These are phyloP conservation scores for Drymonia ruficornis DNA, from an alignment of 2,888 invertebrate genomes.

Conservation along the genomic window DNA sequence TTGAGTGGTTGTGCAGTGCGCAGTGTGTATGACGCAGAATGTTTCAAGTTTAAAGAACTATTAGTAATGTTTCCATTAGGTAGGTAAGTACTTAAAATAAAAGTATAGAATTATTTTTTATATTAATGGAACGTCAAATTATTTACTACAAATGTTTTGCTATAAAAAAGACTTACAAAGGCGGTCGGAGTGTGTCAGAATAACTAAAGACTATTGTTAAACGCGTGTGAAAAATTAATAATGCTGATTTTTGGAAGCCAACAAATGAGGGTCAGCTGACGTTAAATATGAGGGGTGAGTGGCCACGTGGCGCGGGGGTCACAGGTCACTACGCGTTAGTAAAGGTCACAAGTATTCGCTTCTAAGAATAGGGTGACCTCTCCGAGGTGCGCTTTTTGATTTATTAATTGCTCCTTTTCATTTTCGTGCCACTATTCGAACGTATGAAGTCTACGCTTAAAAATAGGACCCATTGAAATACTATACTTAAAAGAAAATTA, in stretches of 20 bases:
- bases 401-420: conserved; percentile 29
- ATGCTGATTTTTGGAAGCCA: conserved; percentile 51
- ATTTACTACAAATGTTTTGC: background rate
- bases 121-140: background rate
- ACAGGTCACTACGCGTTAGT: conserved; percentile 59
- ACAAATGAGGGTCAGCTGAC: conserved; percentile 56
- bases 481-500: no score
- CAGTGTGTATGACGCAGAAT: no score
- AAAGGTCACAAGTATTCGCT: conserved; percentile 61
- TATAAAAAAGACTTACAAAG: conserved; percentile 1
- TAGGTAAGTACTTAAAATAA: no score
- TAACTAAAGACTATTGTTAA: conserved; percentile 27
- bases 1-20: no score
- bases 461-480: no score
- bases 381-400: conserved; percentile 28
- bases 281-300: conserved; percentile 38
- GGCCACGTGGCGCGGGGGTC: conserved; percentile 74
- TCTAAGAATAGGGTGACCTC: conserved; percentile 49
- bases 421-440: conserved; percentile 8
- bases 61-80: no score
- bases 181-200: conserved; percentile 44
- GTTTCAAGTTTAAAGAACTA: no score
- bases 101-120: no score
- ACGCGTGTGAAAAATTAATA: conserved; percentile 57
- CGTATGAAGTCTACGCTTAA: no score